phyloP scores from a whole-genome alignment of 2,113 vertebrate genomes.

The Hyperoodon ampullatus region DNA sequence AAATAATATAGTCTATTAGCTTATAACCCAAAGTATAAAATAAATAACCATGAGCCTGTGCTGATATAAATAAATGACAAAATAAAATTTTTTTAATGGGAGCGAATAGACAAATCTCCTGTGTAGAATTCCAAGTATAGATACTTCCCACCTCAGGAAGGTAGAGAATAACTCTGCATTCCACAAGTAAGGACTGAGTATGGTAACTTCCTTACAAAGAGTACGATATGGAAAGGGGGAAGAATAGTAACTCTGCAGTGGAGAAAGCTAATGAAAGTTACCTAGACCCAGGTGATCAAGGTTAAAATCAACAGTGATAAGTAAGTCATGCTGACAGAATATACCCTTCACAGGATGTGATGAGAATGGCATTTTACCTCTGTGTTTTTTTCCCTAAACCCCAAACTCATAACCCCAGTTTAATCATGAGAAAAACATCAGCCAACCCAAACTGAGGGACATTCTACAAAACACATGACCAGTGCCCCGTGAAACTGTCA shows the following conservation, averaged over 20 bases:
- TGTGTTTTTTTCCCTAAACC: background rate
- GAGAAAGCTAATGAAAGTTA: background rate
- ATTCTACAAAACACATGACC: background rate
- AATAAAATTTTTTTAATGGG: background rate
- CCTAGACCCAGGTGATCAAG: background rate
- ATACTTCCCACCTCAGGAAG: background rate
- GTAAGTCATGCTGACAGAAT: background rate
- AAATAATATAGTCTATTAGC: background rate
- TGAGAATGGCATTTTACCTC: background rate
- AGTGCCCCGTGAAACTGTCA: background rate
- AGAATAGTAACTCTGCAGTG: background rate
- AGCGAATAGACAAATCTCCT: background rate
- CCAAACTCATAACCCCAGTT: background rate
- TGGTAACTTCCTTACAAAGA: background rate
- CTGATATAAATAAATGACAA: background rate
- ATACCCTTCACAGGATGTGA: background rate
- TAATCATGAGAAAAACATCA: background rate
- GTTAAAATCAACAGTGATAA: background rate
- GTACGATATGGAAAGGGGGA: background rate
- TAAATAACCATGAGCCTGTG: background rate
- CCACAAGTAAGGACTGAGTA: background rate
- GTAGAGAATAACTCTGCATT: background rate
- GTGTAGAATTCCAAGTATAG: background rate
- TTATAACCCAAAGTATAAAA: slow-evolving; percentile 13
- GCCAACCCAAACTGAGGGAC: background rate